Conservation (phyloP, 2,113 vertebrate species). For the Zosterops borbonicus region DNA sequence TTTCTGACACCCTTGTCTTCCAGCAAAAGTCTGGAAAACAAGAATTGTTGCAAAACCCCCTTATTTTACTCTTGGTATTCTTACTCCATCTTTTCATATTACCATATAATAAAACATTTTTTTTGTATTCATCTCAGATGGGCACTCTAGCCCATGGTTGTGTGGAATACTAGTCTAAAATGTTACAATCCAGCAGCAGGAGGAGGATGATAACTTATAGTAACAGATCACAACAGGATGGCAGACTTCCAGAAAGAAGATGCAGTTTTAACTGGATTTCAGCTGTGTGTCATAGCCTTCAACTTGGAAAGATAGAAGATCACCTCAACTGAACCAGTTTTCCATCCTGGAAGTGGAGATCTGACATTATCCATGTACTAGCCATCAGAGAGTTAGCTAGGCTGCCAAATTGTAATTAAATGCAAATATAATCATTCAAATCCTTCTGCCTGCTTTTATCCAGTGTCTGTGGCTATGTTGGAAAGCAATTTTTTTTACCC, state of each 20-base stretch:
- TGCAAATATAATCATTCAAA: background rate
- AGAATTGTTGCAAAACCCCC: background rate
- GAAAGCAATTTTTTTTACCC: background rate
- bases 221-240: background rate
- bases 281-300: background rate
- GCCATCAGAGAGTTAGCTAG: background rate
- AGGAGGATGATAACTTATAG: background rate
- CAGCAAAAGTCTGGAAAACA: background rate
- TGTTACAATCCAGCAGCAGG: background rate
- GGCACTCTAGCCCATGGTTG: background rate
- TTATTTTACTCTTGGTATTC: background rate
- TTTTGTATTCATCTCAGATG: background rate
- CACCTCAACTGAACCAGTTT: background rate
- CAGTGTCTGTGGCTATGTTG: background rate
- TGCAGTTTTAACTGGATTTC: background rate
- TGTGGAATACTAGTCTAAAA: background rate
- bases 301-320: background rate
- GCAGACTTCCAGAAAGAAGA: background rate
- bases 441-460: conserved; percentile 3
- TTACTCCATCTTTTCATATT: background rate
- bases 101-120: background rate
- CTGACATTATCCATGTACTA: background rate
- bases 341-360: background rate
- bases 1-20: background rate
- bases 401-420: conserved; percentile 23